These are phyloP conservation scores for Scaptodrosophila lebanonensis DNA, from an alignment of 1,140 invertebrate genomes.

Conservation along the genomic window DNA sequence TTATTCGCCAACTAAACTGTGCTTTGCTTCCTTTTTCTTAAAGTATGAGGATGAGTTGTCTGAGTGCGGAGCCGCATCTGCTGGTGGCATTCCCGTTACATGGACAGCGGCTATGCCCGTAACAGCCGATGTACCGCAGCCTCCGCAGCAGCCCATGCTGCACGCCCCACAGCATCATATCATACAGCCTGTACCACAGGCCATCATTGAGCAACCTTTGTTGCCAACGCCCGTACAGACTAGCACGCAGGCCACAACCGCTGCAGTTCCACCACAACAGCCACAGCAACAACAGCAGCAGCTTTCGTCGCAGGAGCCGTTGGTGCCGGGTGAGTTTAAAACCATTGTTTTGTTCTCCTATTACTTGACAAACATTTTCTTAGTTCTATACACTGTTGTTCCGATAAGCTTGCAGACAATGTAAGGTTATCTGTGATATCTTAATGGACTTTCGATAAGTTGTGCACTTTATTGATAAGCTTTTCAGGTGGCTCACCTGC, in stretches of 20 bases:
- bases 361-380: too few relatives aligned
- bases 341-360: too few relatives aligned
- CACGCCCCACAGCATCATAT: slow-evolving; percentile 48
- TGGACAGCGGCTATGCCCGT: slow-evolving; percentile 29
- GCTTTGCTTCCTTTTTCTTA: neutral
- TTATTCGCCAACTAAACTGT: neutral
- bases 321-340: slow-evolving; percentile 29
- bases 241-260: slow-evolving; percentile 6
- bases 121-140: slow-evolving; percentile 3
- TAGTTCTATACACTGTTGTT: too few relatives aligned
- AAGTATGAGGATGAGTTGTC: slow-evolving; percentile 61
- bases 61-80: slow-evolving; percentile 51
- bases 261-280: slow-evolving; percentile 12
- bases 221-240: slow-evolving; percentile 7
- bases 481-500: too few relatives aligned
- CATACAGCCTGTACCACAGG: slow-evolving; percentile 39
- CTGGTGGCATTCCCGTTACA: slow-evolving; percentile 43
- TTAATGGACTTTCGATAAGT: too few relatives aligned
- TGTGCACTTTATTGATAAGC: too few relatives aligned
- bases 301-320: slow-evolving; percentile 26
- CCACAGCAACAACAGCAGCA: slow-evolving; percentile 15
- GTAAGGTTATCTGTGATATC: too few relatives aligned
- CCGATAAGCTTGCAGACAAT: too few relatives aligned
- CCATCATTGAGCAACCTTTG: slow-evolving; percentile 37
- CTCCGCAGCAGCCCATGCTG: slow-evolving; percentile 33